Conservation (phyloP, 2,113 vertebrate genomes). For the Typhlomys cinereus region DNA sequence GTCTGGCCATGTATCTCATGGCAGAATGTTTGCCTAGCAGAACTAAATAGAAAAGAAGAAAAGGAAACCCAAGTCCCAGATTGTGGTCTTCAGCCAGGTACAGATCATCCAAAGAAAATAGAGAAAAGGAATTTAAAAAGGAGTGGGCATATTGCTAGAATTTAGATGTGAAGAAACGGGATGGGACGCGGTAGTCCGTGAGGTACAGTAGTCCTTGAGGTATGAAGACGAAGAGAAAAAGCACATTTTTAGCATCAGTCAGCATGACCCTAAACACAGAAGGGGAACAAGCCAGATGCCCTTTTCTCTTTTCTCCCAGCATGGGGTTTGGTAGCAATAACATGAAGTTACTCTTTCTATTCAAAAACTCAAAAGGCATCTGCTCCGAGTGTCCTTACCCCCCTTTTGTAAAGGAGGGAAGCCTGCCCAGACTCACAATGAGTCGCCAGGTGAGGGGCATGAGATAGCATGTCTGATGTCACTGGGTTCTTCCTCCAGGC, state of each 20-base stretch:
- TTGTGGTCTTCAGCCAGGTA: not conserved
- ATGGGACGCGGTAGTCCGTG: not conserved
- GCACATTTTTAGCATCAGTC: not conserved
- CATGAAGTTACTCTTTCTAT: not conserved
- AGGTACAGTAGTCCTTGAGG: rapidly evolving
- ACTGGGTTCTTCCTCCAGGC: not conserved
- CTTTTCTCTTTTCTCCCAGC: not conserved
- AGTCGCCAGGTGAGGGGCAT: not conserved
- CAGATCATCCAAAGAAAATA: not conserved
- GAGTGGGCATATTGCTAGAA: not conserved
- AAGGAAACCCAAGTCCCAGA: not conserved
- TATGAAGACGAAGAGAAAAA: not conserved
- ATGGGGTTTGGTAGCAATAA: not conserved
- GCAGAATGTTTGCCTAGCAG: not conserved
- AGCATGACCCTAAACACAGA: not conserved
- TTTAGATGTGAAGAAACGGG: not conserved
- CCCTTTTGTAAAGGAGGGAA: not conserved
- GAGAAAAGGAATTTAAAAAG: too few species aligned
- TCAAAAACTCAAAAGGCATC: not conserved
- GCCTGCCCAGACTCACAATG: not conserved
- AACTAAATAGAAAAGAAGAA: not conserved
- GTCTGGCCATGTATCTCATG: not conserved
- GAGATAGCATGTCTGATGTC: not conserved
- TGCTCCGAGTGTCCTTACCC: not conserved
- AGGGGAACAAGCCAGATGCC: not conserved